Evolutionary conservation across 2,888 invertebrate species (phyloP).

Genomic region (Scaptomyza parva): DNA sequence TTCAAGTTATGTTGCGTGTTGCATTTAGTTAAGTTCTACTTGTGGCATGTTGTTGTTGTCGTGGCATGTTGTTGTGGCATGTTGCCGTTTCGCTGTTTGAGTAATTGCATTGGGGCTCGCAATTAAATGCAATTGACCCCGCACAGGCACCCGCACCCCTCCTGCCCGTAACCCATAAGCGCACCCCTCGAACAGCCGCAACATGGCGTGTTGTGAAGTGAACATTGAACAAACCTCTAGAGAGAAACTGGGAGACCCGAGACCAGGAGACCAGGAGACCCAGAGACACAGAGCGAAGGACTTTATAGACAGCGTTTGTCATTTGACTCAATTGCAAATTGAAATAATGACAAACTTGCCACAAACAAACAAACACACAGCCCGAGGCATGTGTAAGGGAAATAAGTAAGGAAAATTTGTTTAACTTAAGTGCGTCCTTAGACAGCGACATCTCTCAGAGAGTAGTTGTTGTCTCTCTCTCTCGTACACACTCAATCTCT

Average conservation of each 20-base stretch:
- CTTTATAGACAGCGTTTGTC: constrained; percentile 64
- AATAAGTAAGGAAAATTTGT: constrained; percentile 19
- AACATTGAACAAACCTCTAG: constrained; percentile 19
- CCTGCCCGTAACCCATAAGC: no score
- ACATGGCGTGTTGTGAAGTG: constrained; percentile 39
- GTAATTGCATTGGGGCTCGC: constrained; percentile 66
- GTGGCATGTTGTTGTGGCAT: constrained; percentile 5
- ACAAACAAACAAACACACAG: not conserved
- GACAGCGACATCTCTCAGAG: constrained; percentile 11
- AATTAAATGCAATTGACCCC: constrained; percentile 60
- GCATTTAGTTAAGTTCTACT: constrained; percentile 48
- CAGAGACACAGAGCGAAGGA: constrained; percentile 45
- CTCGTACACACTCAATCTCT: no score
- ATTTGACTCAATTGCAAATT: constrained; percentile 66
- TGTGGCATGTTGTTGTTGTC: constrained; percentile 16
- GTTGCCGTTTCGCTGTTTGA: constrained; percentile 48
- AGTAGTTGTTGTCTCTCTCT: constrained; percentile 12
- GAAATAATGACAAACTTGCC: constrained; percentile 55
- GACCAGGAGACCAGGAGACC: constrained; percentile 48
- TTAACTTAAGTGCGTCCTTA: constrained; percentile 33
- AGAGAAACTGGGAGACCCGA: no score
- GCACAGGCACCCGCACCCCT: not conserved
- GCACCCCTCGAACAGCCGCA: no score
- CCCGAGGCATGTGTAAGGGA: constrained; percentile 21
- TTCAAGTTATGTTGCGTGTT: constrained; percentile 54